Conservation (phyloP, 92 coral and sea anemone species). For the Blastomussa wellsi region DNA sequence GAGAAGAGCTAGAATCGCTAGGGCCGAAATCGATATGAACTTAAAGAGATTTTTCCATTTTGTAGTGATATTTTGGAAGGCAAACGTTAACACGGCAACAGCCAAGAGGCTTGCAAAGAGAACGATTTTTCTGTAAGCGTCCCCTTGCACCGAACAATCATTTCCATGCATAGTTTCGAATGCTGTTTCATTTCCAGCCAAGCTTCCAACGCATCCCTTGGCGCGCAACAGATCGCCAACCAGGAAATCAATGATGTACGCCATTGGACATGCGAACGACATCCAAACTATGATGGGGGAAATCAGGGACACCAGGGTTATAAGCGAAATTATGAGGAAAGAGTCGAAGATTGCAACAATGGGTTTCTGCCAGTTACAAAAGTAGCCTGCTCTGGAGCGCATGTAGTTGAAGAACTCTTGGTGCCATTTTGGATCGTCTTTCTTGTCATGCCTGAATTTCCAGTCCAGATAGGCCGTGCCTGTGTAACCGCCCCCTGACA, state of each 20-base stretch:
- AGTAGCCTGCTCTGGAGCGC: neutral
- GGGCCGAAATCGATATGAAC: constrained; percentile 12
- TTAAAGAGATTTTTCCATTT: neutral
- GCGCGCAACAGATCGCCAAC: constrained; percentile 4
- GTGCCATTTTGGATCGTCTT: constrained; percentile 35
- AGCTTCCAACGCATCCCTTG: neutral
- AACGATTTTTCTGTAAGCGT: neutral
- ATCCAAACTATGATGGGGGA: neutral
- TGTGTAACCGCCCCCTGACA: constrained; percentile 71
- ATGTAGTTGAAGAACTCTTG: neutral
- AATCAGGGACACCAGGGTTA: neutral
- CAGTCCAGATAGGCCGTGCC: constrained; percentile 75
- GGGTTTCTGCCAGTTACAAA: neutral
- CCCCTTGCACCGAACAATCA: neutral
- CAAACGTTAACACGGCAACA: neutral
- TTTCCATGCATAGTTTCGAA: neutral
- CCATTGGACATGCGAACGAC: neutral
- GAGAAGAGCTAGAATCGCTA: neutral
- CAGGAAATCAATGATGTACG: neutral
- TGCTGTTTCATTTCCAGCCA: neutral
- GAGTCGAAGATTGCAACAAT: neutral
- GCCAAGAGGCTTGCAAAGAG: constrained; percentile 10
- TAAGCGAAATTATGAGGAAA: neutral
- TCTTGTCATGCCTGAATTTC: constrained; percentile 47
- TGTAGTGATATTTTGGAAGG: neutral